Evolutionary conservation across 1,140 invertebrate genomes (phyloP), one percentile per base, ranked within the genome.

Genomic region (Bilobella aurantiaca): DNA sequence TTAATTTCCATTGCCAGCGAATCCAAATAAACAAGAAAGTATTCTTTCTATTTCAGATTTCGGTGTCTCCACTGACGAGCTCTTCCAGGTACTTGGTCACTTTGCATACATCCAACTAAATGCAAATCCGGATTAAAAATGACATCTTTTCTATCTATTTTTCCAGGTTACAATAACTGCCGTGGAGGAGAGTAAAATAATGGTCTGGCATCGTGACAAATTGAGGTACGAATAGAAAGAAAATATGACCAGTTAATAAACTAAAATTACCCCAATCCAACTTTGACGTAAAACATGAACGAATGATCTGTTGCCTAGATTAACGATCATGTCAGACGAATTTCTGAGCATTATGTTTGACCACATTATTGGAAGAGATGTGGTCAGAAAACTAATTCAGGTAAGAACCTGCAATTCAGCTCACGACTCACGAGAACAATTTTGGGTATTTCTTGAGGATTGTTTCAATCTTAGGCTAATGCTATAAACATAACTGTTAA

Each of bases 321-420:
- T 91, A 58, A 89, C 87, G 65, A 90, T 93, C 73, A 88, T 89
- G 78, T 84, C 82, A 31, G 87, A 93, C 78, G 85, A 85, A 62
- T 93, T 91, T 78, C 81, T 93, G 66, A 84, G 89, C 75, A 85
- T 88, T 14, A 86, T 93, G 34, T 90, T 93, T 77, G 88, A 91
- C 78, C 88, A 91, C 74, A 87, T 93, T 70, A 81, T 93, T 49
- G 90, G 90, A 21, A 80, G 89, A 71, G 90, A 94, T 78, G 88
- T 94, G 65, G 90, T 92, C 14, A 88, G 90, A 74, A 93, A 94
- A 78, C 81, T 94, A 18, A 88, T 92, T 82, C 88, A 91, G 83
- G 89, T 91, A 74, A 78, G 75, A 12, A 21, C 47, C 3, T 25
- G 1, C 2, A 12, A 56, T 21, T 27, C n/a, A 42, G 16, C 23